Evolutionary conservation across 1,140 invertebrate genomes (phyloP), one percentile per base, ranked within the genome.

Genomic region (Pachypsylla venusta): DNA sequence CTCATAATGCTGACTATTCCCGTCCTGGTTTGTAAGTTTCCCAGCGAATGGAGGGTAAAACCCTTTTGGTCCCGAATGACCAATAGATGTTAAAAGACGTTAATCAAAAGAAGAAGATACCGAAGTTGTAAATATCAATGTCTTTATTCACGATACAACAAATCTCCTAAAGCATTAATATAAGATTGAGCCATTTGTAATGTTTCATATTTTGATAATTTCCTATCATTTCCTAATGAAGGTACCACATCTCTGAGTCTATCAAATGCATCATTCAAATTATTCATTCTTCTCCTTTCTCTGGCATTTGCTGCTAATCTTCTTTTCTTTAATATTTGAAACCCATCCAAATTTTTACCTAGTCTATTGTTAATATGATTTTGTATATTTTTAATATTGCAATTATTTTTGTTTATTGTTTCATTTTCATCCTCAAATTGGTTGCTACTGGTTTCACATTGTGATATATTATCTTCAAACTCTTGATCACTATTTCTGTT

Each of bases 121-220:
- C n/a, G n/a, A n/a, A n/a, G n/a, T n/a, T n/a, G n/a, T n/a, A n/a
- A n/a, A n/a, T n/a, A n/a, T n/a, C n/a, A n/a, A n/a, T n/a, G n/a
- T n/a, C n/a, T 19, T 48, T 48, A 48, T 19, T 48, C n/a, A 66
- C 64, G 79, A 63, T 84, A 82, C 14, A 93, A 71, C 7, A 95
- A 73, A 68, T 94, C 90, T 65, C 87, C 85, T 7, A 97, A 74
- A 0, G 90, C 90, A 0, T 82, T 81, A 62, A 97, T 98, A 69
- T 97, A 97, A 0, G 86, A 91, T 68, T 97, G 93, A 0, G 94
- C 94, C 93, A 96, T 96, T 74, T 97, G 92, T 1, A 98, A 74
- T 0, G 93, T 97, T 71, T 98, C 94, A 71, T 93, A 97, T 70
- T 98, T 98, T 22, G 92, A 96, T 2, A 97, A 74, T 68, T 96